Conservation (phyloP, 64 coral and sea anemone species). For the Orbicella faveolata region DNA sequence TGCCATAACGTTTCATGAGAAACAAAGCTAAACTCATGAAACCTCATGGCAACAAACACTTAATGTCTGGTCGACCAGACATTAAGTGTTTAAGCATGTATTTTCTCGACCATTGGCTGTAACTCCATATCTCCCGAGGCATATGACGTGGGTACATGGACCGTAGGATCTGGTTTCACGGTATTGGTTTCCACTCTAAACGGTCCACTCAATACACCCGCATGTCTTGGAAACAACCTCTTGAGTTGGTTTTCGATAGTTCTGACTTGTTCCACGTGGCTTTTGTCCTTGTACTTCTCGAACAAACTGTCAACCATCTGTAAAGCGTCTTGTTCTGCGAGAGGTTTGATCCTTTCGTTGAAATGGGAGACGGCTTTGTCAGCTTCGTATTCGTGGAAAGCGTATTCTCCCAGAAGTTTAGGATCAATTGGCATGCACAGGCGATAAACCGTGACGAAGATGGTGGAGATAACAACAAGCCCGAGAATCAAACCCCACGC, state of each 20-base stretch:
- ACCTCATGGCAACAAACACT: no score
- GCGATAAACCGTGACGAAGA: constrained; percentile 64
- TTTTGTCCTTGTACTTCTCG: constrained; percentile 64
- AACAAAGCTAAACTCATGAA: no score
- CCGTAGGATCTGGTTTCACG: neutral
- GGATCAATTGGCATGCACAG: constrained; percentile 22
- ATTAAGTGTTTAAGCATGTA: no score
- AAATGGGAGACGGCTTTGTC: constrained; percentile 66
- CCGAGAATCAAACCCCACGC: constrained; percentile 64
- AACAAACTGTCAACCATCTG: constrained; percentile 57
- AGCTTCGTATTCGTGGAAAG: constrained; percentile 66
- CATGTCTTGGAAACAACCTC: constrained; percentile 50
- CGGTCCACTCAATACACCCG: constrained; percentile 34
- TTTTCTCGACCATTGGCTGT: neutral
- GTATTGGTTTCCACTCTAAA: constrained; percentile 21
- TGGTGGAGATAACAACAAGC: constrained; percentile 36
- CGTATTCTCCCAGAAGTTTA: constrained; percentile 49
- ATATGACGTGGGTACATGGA: no score
- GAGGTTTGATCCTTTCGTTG: constrained; percentile 65
- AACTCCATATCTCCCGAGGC: neutral
- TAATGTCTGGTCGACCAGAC: no score
- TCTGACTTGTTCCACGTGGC: neutral
- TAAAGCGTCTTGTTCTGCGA: constrained; percentile 54
- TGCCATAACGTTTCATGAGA: no score
- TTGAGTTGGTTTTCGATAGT: constrained; percentile 45